Percentiles rank a stretch among this genome's conserved stretches.
These are phyloP conservation scores for Smittia aterrima DNA, from an alignment of 2,888 invertebrate genomes.

Conservation along the genomic window DNA sequence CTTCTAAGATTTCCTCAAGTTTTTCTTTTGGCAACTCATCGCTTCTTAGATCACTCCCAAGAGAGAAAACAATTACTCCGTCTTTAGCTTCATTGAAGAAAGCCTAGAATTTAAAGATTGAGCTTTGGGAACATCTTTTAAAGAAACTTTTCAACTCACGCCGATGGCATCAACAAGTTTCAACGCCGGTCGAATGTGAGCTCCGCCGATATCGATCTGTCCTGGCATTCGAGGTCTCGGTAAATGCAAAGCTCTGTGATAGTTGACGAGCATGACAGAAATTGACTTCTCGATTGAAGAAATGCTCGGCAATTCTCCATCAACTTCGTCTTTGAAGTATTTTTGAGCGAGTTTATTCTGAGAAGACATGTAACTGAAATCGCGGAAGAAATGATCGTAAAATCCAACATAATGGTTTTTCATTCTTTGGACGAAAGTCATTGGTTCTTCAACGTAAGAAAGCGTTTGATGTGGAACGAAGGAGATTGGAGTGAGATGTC, in stretches of 20 bases:
- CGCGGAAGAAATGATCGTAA: constrained; percentile 49
- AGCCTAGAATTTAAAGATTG: constrained; percentile 20
- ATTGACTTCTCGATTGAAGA: constrained; percentile 2
- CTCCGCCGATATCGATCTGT: constrained; percentile 51
- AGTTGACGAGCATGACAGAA: constrained; percentile 52
- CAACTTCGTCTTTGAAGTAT: constrained; percentile 46
- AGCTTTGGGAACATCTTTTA: too few relatives aligned
- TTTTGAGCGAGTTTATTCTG: constrained; percentile 51
- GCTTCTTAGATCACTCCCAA: constrained; percentile 54
- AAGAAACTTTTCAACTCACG: background rate
- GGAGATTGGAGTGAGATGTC: constrained; percentile 51
- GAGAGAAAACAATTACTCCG: constrained; percentile 51
- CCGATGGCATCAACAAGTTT: constrained; percentile 49
- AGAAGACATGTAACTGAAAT: constrained; percentile 50
- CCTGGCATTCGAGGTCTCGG: constrained; percentile 53
- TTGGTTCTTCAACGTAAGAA: constrained; percentile 50
- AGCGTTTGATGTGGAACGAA: constrained; percentile 50
- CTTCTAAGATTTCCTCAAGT: constrained; percentile 48
- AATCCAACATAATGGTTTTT: constrained; percentile 51
- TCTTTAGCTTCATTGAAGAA: constrained; percentile 52
- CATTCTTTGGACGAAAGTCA: constrained; percentile 52
- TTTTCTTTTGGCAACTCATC: constrained; percentile 49
- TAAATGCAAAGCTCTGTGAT: constrained; percentile 56
- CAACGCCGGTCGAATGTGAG: constrained; percentile 50
- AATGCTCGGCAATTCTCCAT: constrained; percentile 17